These are phyloP conservation scores for Malthinus seriepunctatus DNA, from an alignment of 2,888 invertebrate species.

Conservation along the genomic window DNA sequence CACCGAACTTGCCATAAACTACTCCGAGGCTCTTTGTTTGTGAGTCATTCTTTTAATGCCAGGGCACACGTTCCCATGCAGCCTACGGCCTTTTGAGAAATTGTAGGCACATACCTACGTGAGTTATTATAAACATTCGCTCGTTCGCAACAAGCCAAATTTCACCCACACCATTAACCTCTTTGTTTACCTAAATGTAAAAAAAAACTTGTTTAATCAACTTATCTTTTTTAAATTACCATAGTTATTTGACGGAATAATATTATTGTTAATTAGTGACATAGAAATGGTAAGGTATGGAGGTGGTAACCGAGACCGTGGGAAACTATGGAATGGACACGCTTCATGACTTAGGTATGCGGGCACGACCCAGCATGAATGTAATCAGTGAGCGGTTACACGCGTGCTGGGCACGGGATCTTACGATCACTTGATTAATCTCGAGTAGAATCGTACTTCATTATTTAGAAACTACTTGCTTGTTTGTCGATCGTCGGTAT, in stretches of 20 bases:
- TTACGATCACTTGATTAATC: conserved; percentile 34
- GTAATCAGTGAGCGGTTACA: conserved; percentile 43
- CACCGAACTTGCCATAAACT: conserved; percentile 30
- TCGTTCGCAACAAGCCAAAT: neutral
- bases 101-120: conserved; percentile 26
- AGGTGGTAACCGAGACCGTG: conserved; percentile 36
- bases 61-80: conserved; percentile 26
- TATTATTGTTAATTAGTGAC: conserved; percentile 26
- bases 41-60: conserved; percentile 29
- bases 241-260: neutral
- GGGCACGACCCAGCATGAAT: conserved; percentile 40
- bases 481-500: conserved; percentile 12
- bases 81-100: conserved; percentile 17
- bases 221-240: neutral
- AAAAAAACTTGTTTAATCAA: neutral
- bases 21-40: conserved; percentile 14
- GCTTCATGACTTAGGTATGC: conserved; percentile 47
- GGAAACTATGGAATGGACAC: conserved; percentile 50
- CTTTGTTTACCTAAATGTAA: neutral
- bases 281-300: conserved; percentile 30
- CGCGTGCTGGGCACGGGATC: conserved; percentile 49
- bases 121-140: conserved; percentile 15
- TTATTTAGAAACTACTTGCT: conserved; percentile 24
- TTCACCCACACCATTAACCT: conserved; percentile 3
- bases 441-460: conserved; percentile 24